A percentile compares a stretch with the other conserved stretches of the same genome.
phyloP scores from a whole-genome alignment of 2,113 vertebrate species.

The Cercocebus atys region DNA sequence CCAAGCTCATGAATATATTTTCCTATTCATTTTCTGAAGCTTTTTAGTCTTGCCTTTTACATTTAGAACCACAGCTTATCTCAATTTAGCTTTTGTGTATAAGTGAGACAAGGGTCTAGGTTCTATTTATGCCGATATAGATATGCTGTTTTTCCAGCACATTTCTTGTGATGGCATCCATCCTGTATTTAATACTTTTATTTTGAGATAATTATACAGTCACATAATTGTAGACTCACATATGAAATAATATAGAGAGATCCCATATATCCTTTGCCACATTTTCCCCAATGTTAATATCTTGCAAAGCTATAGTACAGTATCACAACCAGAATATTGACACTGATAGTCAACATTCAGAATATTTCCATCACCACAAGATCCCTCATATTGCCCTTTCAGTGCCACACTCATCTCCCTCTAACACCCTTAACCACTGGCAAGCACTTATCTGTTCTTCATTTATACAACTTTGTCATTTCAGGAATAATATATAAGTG shows the following conservation, averaged over 20 bases:
- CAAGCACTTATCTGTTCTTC: not conserved
- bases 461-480: not conserved
- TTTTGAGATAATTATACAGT: not conserved
- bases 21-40: not conserved
- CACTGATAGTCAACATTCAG: not conserved
- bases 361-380: not conserved
- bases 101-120: not conserved
- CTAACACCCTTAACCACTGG: not conserved
- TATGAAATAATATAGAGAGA: not conserved
- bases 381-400: not conserved
- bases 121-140: not conserved
- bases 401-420: not conserved
- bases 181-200: conserved; percentile 1
- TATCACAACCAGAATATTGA: not conserved
- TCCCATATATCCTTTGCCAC: not conserved
- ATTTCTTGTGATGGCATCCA: not conserved
- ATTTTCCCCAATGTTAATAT: not conserved
- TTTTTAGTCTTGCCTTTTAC: not conserved
- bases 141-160: not conserved
- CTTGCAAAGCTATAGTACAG: not conserved
- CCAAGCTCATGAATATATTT: not conserved
- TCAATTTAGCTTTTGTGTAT: not conserved
- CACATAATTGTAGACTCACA: not conserved
- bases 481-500: not conserved
- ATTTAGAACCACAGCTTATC: not conserved